Evolutionary conservation across 2,888 invertebrate genomes (phyloP).

Genomic region (Hirtodrosophila histrioides): DNA sequence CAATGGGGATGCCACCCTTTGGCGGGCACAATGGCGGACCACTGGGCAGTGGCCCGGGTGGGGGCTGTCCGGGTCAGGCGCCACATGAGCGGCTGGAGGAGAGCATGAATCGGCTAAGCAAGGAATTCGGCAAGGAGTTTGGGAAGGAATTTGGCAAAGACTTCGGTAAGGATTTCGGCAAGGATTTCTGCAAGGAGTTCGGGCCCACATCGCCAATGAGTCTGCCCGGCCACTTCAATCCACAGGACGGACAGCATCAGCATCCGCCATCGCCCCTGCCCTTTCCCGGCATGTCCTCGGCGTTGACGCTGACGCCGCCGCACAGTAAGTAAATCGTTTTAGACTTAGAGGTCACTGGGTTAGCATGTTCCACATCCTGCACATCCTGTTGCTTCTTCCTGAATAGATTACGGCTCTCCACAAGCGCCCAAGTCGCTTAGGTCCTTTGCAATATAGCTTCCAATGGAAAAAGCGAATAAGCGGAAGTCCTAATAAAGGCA

Average conservation of each 20-base stretch:
- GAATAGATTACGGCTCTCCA: not conserved
- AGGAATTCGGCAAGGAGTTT: conserved; percentile 75
- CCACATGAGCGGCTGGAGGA: conserved; percentile 84
- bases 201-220: conserved; percentile 84
- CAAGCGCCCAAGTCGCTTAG: not conserved
- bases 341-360: conserved; percentile 60
- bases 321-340: conserved; percentile 87
- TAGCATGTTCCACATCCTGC: conserved; percentile 29
- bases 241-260: conserved; percentile 84
- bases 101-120: conserved; percentile 83
- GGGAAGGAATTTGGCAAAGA: conserved; percentile 81
- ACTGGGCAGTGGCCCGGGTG: conserved; percentile 23
- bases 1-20: conserved; percentile 81
- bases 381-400: conserved; percentile 18
- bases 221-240: conserved; percentile 83
- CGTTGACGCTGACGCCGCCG: conserved; percentile 92
- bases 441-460: not conserved
- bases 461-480: not conserved
- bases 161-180: conserved; percentile 55
- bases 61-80: conserved; percentile 68
- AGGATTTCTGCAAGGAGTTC: conserved; percentile 65
- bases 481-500: conserved; percentile 41
- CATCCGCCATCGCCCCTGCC: conserved; percentile 87
- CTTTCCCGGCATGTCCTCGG: conserved; percentile 87
- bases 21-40: conserved; percentile 60